Base-by-base conservation (phyloP, 2,797 vertebrate genomes). In the Tauraco hartlaubi region DNA sequence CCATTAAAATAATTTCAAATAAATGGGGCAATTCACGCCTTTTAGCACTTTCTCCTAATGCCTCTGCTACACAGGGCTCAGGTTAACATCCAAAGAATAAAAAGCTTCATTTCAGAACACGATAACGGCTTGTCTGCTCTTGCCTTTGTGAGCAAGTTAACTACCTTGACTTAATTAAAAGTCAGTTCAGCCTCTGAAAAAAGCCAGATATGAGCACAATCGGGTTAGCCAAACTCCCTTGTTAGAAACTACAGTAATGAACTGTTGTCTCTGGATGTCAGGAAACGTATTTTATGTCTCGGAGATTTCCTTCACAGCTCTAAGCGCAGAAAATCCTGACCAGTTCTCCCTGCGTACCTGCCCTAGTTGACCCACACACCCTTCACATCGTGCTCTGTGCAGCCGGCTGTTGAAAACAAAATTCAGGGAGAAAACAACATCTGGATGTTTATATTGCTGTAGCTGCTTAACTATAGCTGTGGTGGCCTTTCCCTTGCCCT, bases 1-100 rank as follows among this genome's bases (percentile, higher is more conserved):
- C 55, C 63, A 80, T 80, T 88, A 85, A 56, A 89, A 74, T 71
- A 68, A 83, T 92, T 87, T 83, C 39, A 52, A 83, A 85, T 49
- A 82, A 74, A 90, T 54, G 61, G 31, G 18, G 12, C 16, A 63
- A 73, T 74, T 61, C 28, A 16, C 18, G 44, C 37, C 72, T 66
- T 66, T 59, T 54, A 67, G n/a, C 31, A 61, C 35, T 49, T 90
- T 83, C 35, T 67, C 51, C 31, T 85, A 54, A 68, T 85, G 59
- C 55, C 64, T 63, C 48, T 49, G 71, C 44, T 62, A 35, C 33
- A 17, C 28, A 31, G 25, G 35, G 35, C 59, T 94, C 43, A 62
- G 49, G 84, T 76, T 87, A 81, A 71, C 46, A 81, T n/a, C 39
- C 11, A 66, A n/a, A 35, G 64, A 90, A 67, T 80, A 63, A 73